Evolutionary conservation across 2,797 vertebrate genomes (phyloP).

Genomic region (Myotis planiceps): DNA sequence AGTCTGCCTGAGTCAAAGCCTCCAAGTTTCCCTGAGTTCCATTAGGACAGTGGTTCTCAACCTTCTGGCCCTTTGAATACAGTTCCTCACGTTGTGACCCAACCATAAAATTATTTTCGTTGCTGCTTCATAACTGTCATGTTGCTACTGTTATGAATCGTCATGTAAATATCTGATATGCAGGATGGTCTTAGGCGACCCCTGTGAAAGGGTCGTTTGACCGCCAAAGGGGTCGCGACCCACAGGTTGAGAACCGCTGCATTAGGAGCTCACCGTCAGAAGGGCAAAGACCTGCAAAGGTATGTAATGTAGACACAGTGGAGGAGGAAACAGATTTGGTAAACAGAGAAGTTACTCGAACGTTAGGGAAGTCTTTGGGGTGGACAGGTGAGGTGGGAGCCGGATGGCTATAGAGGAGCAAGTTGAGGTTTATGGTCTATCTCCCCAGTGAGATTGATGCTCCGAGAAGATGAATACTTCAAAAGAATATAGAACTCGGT

Average conservation of each 20-base stretch:
- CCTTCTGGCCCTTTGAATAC: too few species aligned
- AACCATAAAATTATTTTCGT: too few species aligned
- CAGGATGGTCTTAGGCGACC: too few species aligned
- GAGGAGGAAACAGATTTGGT: not conserved
- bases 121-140: too few species aligned
- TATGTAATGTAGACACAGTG: rapidly evolving
- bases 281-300: not conserved
- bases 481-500: not conserved
- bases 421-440: not conserved
- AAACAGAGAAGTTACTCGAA: not conserved
- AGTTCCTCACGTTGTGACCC: too few species aligned
- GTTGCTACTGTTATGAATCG: too few species aligned
- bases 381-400: not conserved
- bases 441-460: not conserved
- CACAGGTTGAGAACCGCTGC: too few species aligned
- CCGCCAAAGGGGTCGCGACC: too few species aligned
- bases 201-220: too few species aligned
- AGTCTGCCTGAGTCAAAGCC: not conserved
- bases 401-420: not conserved
- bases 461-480: not conserved
- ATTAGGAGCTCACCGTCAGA: not conserved
- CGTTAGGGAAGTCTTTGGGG: not conserved
- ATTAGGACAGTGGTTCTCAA: not conserved
- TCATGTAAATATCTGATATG: too few species aligned
- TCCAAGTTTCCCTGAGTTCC: not conserved